Base-by-base conservation (phyloP, 2,113 vertebrate genomes). In the Panthera uncia region DNA sequence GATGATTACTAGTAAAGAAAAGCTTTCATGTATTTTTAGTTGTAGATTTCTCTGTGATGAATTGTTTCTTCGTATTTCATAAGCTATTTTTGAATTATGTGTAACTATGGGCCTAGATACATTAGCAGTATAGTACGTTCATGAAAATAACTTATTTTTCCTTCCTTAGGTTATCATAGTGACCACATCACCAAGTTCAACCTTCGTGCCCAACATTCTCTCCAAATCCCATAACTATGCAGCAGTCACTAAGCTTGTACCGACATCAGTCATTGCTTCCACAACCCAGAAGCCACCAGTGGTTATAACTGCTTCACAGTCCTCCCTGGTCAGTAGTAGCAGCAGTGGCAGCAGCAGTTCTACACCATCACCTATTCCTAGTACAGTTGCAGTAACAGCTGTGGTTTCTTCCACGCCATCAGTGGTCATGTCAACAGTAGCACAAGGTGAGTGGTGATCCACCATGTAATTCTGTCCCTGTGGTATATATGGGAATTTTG, bases 141-240 rank as follows among this genome's bases (percentile, higher is more conserved):
- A 36, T 92, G 68, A 97, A 95, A 98, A 97, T 98, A 97, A 97
- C 97, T 98, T 94, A 33, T 94, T 97, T 98, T 93, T 91, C 9
- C 86, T 97, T 82, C 81, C 82, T 55, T 99, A 99, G 99, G 99
- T 99, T 92, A 99, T 99, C 96, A 99, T 99, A 93, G 99, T 99
- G 95, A 99, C 99, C 6, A 99, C 99, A 13, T 99, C 99, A 96
- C 99, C 99, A 65, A 99, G 99, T 98, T 99, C 99, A 95, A 99
- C 99, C 93, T 99, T 99, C 74, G 99, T 99, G 78, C 99, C 99
- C 97, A 99, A 99, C 99, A 99, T 99, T 98, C 99, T 99, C 97
- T 99, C 99, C 52, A 99, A 99, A 99, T 99, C 99, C n/a, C 99
- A 99, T 98, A 99, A 99, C 98, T 99, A 99, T 91, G 99, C 99